Evolutionary conservation across 2,888 invertebrate species (phyloP).

Genomic region (Trilocha varians): DNA sequence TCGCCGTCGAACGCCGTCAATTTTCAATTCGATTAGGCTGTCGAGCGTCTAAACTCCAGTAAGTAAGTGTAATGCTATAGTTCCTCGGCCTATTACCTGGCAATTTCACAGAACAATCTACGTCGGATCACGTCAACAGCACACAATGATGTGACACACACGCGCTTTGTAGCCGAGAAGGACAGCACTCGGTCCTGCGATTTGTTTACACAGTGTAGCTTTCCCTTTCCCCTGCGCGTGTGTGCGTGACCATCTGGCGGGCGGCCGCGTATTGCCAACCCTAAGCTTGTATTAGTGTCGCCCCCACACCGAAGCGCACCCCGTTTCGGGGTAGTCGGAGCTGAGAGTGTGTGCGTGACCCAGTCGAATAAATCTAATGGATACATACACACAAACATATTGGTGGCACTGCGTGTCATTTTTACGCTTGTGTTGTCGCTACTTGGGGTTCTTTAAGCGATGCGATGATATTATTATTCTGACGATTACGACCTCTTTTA

Average conservation of each 20-base stretch:
- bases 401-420: conserved; percentile 64
- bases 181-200: conserved; percentile 58
- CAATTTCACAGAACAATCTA: conserved; percentile 73
- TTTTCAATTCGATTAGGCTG: conserved; percentile 64
- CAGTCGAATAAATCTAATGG: conserved; percentile 71
- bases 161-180: conserved; percentile 56
- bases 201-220: conserved; percentile 72
- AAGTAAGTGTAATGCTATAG: conserved; percentile 70
- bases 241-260: conserved; percentile 68
- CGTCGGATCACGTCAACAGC: conserved; percentile 59
- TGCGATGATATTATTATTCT: conserved; percentile 72
- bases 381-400: conserved; percentile 72
- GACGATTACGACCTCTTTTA: conserved; percentile 72
- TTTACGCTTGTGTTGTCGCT: conserved; percentile 71
- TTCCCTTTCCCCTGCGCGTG: conserved; percentile 59
- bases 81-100: conserved; percentile 71
- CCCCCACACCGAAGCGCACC: conserved; percentile 55
- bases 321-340: conserved; percentile 50
- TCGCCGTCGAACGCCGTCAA: conserved; percentile 39
- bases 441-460: conserved; percentile 69
- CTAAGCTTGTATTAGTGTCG: conserved; percentile 45
- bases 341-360: conserved; percentile 58
- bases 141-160: conserved; percentile 63
- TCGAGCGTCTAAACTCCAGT: conserved; percentile 61
- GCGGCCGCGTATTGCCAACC: conserved; percentile 41